Evolutionary conservation across 2,113 vertebrate species (phyloP).

Genomic region (Telmatochromis sp.): DNA sequence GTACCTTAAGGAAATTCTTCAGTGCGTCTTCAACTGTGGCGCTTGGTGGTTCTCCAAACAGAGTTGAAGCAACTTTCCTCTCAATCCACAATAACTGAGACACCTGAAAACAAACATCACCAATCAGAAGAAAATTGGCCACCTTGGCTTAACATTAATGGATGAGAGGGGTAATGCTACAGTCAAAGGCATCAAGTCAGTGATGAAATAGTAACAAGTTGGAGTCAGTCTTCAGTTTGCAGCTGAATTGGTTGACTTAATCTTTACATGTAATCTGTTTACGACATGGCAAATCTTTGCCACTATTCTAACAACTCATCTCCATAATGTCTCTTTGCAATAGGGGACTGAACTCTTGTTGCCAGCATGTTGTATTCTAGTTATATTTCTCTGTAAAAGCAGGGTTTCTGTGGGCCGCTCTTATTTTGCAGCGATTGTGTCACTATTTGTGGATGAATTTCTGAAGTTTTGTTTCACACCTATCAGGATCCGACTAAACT

Average conservation of each 20-base stretch:
- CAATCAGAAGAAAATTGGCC: neutral
- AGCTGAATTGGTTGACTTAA: neutral
- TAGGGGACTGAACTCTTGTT: neutral
- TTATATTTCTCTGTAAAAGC: neutral
- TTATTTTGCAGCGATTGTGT: neutral
- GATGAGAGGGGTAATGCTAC: neutral
- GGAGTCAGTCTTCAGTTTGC: neutral
- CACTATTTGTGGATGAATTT: neutral
- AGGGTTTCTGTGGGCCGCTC: neutral
- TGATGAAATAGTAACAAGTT: neutral
- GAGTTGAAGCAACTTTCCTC: conserved; percentile 86
- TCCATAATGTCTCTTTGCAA: neutral
- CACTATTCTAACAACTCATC: neutral
- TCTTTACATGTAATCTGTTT: neutral
- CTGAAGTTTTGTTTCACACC: neutral
- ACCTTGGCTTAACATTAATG: neutral
- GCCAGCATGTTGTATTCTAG: neutral
- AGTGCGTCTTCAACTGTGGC: conserved; percentile 85
- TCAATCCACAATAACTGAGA: conserved; percentile 92
- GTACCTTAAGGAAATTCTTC: conserved; percentile 87
- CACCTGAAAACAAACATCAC: conserved; percentile 66
- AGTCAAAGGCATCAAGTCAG: neutral
- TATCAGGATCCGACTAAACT: neutral
- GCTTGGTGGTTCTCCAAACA: conserved; percentile 88
- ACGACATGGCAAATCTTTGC: neutral